Evolutionary conservation across 2,888 invertebrate genomes (phyloP), one percentile per base, ranked within the genome.

Genomic region (Orthosia gracilis): DNA sequence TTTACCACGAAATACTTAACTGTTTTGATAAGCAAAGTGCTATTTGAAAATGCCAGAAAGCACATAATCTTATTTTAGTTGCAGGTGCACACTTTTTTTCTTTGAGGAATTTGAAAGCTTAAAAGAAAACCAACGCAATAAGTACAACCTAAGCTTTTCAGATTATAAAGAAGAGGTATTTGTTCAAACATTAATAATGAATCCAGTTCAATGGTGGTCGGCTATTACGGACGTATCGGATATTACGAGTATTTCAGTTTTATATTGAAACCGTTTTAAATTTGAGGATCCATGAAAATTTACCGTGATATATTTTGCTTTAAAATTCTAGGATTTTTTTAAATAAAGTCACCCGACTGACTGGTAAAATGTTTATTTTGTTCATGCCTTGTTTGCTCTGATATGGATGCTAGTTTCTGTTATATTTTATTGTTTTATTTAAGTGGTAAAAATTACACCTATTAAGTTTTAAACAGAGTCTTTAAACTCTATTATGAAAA

Each of bases 161-260:
- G 31, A 52, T 59, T 40, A 21, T 26, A 64, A 50, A 18, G 15
- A 61, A 52, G 21, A 63, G 52, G 5, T 52, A 67, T 80, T 67
- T 63, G 9, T 63, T 49, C 4, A 17, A 78, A 67, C 45, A 50
- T 80, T 52, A 21, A 26, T 50, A 80, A 73, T 64, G 26, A 65
- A 80, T 65, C 50, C 47, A 62, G 31, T 74, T 49, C 52, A 59
- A 23, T 23, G 21, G 54, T 5, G n/a, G 23, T 13, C 21, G 26
- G 47, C 15, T 23, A 66, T 62, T 45, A 54, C 18, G 23, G 13
- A 55, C 31, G 23, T 31, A 50, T 63, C 31, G 40, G 15, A 55
- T 74, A 31, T n/a, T 45, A n/a, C n/a, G n/a, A n/a, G n/a, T n/a
- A 61, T 61, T 26, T 21, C 50, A 62, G 26, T 45, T 80, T 62